Evolutionary conservation across 2,113 vertebrate genomes (phyloP), one percentile per base, ranked within the genome.

Genomic region (Clarias batrachus): DNA sequence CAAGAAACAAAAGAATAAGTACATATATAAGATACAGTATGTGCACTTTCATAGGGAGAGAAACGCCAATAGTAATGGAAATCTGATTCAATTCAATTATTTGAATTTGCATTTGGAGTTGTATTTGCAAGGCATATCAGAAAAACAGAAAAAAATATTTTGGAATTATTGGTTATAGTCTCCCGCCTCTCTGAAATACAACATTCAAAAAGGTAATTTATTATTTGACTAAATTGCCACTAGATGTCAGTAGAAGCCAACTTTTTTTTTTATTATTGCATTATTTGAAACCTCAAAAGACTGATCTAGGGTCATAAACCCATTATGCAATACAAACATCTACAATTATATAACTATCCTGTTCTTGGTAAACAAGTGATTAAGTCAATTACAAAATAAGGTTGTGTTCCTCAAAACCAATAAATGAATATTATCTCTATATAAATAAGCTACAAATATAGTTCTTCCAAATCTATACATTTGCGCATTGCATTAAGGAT

Each of bases 201-300:
- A 19, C 25, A 13, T 76, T 52, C 37, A 52, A 16, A 0, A 52
- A 19, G 17, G 4, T 27, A 27, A 21, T 60, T 12, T n/a, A 1
- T 52, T 17, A 27, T 48, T 66, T 16, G 16, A 68, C 41, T 27
- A 16, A 54, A 54, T 65, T 48, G 33, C 80, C 86, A 77, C 86
- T 77, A 87, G 86, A 87, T 81, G 86, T 65, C 86, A 83, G 80
- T 77, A 83, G 74, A 6, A 83, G 48, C n/a, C 60, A 76, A 68
- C 17, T 52, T 82, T 66, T 66, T 62, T 48, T 41, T 41, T 41
- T 41, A 41, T 41, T 48, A 48, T 48, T 48, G 48, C 48, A 9
- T 54, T 7, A 82, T 68, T 82, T 27, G 3, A 27, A 52, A 82
- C 3, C 7, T 33, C 7, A 30, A 33, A 17, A 3, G 9, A 14